Conservation (phyloP, 1,140 invertebrate species). For the Tachypleus tridentatus region DNA sequence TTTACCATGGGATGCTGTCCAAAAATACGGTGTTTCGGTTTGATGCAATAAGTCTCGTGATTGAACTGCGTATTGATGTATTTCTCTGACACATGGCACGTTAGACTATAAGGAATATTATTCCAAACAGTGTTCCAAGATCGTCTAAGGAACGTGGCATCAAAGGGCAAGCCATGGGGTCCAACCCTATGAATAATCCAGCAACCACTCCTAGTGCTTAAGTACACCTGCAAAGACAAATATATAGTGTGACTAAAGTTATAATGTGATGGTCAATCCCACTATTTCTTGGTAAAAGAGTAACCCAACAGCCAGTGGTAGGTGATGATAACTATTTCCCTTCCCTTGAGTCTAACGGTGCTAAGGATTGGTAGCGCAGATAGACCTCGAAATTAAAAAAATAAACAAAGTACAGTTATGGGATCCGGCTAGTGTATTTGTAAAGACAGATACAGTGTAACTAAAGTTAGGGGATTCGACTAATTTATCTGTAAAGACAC, state of each 20-base stretch:
- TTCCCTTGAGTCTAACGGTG: too few species aligned
- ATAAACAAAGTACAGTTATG: too few species aligned
- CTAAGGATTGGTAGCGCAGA: too few species aligned
- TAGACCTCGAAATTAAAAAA: too few species aligned
- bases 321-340: too few species aligned
- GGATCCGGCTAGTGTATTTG: too few species aligned
- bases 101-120: conserved; percentile 4
- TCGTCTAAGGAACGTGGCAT: conserved; percentile 1
- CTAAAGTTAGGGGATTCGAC: too few species aligned
- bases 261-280: too few species aligned
- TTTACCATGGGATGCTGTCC: conserved; percentile 43
- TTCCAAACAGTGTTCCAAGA: conserved; percentile 11
- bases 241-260: background rate
- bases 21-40: conserved; percentile 35
- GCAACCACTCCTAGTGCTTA: conserved; percentile 37
- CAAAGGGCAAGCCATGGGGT: conserved; percentile 28
- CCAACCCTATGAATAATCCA: conserved; percentile 35
- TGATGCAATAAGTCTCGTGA: conserved; percentile 36
- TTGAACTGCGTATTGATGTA: conserved; percentile 31
- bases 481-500: too few species aligned
- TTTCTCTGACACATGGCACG: conserved; percentile 8
- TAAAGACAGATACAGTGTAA: too few species aligned
- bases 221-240: conserved; percentile 30
- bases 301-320: too few species aligned
- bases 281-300: too few species aligned